These are phyloP conservation scores for Conus betulinus DNA, from an alignment of 1,140 invertebrate genomes.

Conservation along the genomic window DNA sequence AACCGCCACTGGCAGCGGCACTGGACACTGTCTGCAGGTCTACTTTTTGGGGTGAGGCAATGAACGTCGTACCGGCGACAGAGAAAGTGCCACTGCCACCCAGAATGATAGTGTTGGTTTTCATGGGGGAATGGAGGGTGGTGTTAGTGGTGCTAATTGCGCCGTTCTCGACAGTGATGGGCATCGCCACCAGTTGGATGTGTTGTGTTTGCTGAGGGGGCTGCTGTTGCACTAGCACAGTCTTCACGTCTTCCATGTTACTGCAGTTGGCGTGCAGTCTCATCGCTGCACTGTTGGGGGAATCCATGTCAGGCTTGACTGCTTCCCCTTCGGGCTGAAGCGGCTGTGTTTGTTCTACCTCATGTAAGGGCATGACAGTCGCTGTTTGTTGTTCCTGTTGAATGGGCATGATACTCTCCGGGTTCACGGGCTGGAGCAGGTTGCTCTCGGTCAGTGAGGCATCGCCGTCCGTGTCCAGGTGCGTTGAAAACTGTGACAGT, in stretches of 20 bases:
- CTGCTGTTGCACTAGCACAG: conserved; percentile 25
- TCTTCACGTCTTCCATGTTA: conserved; percentile 78
- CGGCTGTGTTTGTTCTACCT: conserved; percentile 39
- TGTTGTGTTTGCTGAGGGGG: conserved; percentile 35
- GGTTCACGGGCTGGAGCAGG: conserved; percentile 69
- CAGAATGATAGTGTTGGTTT: conserved; percentile 36
- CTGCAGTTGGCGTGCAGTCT: conserved; percentile 55
- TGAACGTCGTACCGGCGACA: conserved; percentile 26
- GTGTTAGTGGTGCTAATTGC: conserved; percentile 16
- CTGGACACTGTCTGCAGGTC: conserved; percentile 54
- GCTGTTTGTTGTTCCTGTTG: conserved; percentile 34
- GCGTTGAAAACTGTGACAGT: conserved; percentile 13
- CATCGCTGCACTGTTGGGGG: conserved; percentile 56
- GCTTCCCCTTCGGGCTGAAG: conserved; percentile 32
- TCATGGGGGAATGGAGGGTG: conserved; percentile 35
- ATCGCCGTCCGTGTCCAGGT: conserved; percentile 22
- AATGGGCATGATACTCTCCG: conserved; percentile 72
- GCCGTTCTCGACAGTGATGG: conserved; percentile 27
- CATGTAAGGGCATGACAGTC: conserved; percentile 28
- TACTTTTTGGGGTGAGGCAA: conserved; percentile 49
- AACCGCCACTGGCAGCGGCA: conserved; percentile 33
- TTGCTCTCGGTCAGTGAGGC: conserved; percentile 27
- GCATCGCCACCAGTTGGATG: conserved; percentile 39
- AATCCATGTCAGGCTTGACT: conserved; percentile 54
- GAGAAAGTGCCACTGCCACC: conserved; percentile 12